Evolutionary conservation across 2,888 invertebrate species (phyloP), one percentile per base, ranked within the genome.

Genomic region (Rhingia campestris): DNA sequence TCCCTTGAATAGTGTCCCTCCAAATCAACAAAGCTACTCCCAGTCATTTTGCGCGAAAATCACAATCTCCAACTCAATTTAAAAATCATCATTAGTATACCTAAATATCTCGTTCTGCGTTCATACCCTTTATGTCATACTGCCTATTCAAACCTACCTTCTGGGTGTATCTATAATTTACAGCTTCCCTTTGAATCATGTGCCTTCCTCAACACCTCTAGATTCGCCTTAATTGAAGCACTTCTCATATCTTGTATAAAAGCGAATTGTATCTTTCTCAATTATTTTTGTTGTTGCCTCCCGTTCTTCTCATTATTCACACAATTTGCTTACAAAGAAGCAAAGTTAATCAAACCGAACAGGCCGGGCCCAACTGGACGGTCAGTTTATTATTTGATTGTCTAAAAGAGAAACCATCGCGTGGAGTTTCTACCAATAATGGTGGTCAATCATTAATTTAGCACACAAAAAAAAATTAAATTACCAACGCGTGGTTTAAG

Each of bases 261-360:
- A 22, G 53, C 32, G 39, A 61, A 56, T 56, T 12, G 12, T 61
- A 54, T 53, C 22, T 2, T 58, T 66, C 75, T 67, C 64, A 63
- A 64, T 64, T 53, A 66, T 45, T 10, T 4, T 33, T 51, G 22
- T 67, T 76, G 61, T 76, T 54, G 67, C 75, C 45, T 67, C 59
- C 51, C 45, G 37, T 51, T 47, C 30, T 6, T 37, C 22, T 33
- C 66, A 66, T 74, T 74, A 74, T 58, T 75, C 67, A 67, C 56
- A 73, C 37, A 37, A 45, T 45, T 67, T 35, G 22, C 43, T 56
- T 53, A 54, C 67, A 59, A 32, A 67, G 61, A 67, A 53, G 54
- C 61, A 45, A 37, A 76, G 76, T 76, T 76, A 76, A 76, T 76
- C 76, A 61, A 76, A 76, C 6, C 14, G 39, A 63, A 63, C 63